phyloP scores from a whole-genome alignment of 2,888 invertebrate genomes.

The Caenorhabditis sp. region DNA sequence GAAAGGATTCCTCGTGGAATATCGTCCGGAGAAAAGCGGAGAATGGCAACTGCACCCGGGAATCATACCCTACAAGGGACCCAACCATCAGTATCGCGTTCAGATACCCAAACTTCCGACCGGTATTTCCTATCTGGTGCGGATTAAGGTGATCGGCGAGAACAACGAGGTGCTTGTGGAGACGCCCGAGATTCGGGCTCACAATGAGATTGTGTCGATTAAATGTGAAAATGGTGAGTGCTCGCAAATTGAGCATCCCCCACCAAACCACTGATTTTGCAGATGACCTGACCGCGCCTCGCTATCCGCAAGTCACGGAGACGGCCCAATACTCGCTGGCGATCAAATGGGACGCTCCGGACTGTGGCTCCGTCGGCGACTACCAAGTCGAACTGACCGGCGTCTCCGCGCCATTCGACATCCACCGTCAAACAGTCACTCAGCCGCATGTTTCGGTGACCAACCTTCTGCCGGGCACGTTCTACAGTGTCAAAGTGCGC shows the following conservation, averaged over 20 bases:
- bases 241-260: neutral
- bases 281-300: constrained; percentile 77
- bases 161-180: constrained; percentile 78
- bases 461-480: constrained; percentile 78
- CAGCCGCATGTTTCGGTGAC: constrained; percentile 77
- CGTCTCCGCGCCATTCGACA: constrained; percentile 74
- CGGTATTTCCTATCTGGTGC: constrained; percentile 78
- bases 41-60: constrained; percentile 79
- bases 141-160: constrained; percentile 78
- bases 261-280: neutral
- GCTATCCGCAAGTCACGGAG: constrained; percentile 73
- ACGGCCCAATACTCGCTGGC: constrained; percentile 74
- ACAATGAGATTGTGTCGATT: constrained; percentile 78
- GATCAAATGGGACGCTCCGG: constrained; percentile 78
- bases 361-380: constrained; percentile 78
- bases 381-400: constrained; percentile 77
- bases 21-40: constrained; percentile 75
- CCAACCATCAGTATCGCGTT: constrained; percentile 78
- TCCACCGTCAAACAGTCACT: constrained; percentile 77
- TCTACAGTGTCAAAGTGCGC: constrained; percentile 76
- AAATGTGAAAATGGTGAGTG: constrained; percentile 75
- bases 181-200: constrained; percentile 79
- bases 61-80: constrained; percentile 79
- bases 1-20: constrained; percentile 79
- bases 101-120: constrained; percentile 77